A percentile compares a stretch with the other conserved stretches of the same genome.
These are phyloP conservation scores for Pseudomyrmex cubaensis DNA, from an alignment of 1,140 invertebrate species.

Conservation along the genomic window DNA sequence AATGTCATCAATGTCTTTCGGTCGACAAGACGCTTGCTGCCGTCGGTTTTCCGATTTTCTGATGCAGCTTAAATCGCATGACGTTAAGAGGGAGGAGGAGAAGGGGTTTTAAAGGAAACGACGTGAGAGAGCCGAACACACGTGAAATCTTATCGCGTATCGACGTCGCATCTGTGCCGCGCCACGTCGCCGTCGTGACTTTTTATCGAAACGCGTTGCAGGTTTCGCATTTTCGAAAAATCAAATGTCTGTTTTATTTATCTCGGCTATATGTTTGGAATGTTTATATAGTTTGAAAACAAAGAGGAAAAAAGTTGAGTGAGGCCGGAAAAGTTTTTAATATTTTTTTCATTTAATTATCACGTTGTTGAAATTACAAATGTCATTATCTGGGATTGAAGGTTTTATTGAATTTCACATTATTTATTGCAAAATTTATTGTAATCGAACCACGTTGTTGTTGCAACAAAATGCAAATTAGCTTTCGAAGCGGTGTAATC, in stretches of 20 bases:
- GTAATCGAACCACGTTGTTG: not conserved
- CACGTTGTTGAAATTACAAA: not conserved
- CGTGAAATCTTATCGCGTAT: conserved; percentile 45
- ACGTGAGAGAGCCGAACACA: not conserved
- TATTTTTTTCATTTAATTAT: not conserved
- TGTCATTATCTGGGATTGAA: not conserved
- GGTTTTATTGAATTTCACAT: not conserved
- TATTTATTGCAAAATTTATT: conserved; percentile 19
- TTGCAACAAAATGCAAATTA: conserved; percentile 33
- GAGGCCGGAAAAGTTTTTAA: not conserved
- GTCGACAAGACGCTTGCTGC: conserved; percentile 57
- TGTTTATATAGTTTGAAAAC: not conserved
- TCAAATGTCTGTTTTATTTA: not conserved
- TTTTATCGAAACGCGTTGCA: not conserved
- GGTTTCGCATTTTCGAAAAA: conserved; percentile 17
- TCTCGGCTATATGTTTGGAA: too few species aligned
- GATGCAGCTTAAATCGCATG: conserved; percentile 34
- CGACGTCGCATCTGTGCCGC: conserved; percentile 4
- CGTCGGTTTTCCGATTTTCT: conserved; percentile 42
- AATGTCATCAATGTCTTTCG: conserved; percentile 68
- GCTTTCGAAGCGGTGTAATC: not conserved
- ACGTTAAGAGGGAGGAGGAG: conserved; percentile 35
- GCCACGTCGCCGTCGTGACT: not conserved
- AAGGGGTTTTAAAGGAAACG: conserved; percentile 8
- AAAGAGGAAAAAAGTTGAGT: not conserved